A percentile compares a stretch with the other conserved stretches of the same genome.
Conservation (phyloP, 2,797 vertebrate species). For the Xenentodon cancila region DNA sequence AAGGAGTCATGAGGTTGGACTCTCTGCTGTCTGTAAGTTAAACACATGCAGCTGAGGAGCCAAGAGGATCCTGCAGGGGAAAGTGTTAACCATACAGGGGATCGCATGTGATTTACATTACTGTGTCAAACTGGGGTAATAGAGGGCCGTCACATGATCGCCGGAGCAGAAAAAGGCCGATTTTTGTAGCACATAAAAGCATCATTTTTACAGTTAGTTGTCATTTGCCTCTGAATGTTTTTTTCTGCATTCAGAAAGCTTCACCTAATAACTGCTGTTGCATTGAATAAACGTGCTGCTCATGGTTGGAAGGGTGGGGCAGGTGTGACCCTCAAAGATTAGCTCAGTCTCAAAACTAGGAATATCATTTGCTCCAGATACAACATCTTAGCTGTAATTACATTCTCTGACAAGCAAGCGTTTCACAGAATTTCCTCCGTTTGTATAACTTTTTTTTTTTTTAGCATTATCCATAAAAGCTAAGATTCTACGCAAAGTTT, state of each 20-base stretch:
- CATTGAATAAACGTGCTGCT: constrained; percentile 1
- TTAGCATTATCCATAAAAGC: neutral
- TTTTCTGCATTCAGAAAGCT: neutral
- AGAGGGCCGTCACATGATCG: neutral
- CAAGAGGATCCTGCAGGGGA: constrained; percentile 31
- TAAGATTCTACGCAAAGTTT: too few relatives aligned
- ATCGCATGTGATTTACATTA: constrained; percentile 47
- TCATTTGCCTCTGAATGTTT: too few relatives aligned
- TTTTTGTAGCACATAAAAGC: neutral
- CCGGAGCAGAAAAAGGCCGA: neutral
- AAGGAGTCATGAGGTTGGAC: constrained; percentile 45
- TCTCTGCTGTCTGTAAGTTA: constrained; percentile 24
- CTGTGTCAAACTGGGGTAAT: constrained; percentile 7
- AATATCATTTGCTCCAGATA: constrained; percentile 12
- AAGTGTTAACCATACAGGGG: constrained; percentile 27
- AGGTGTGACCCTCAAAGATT: constrained; percentile 58
- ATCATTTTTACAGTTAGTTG: neutral
- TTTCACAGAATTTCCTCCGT: neutral
- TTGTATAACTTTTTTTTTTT: neutral
- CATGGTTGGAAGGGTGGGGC: constrained; percentile 53
- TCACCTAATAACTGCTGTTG: constrained; percentile 2
- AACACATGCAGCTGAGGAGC: constrained; percentile 33
- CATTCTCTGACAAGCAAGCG: too few relatives aligned
- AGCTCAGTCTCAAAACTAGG: constrained; percentile 16
- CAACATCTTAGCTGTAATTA: neutral